Conservation (phyloP, 2,888 invertebrate species). For the Stomorhina lunata region DNA sequence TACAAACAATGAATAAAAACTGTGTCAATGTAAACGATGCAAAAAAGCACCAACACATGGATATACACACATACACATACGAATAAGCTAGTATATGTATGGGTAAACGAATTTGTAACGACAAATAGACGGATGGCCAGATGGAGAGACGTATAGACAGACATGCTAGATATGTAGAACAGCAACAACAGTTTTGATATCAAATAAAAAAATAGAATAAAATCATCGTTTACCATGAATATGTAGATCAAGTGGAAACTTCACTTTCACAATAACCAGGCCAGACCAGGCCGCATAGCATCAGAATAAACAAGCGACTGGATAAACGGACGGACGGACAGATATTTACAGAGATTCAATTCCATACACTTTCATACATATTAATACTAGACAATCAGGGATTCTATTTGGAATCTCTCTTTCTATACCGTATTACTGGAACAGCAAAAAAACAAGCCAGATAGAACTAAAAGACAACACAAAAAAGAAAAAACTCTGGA, state of each 20-base stretch:
- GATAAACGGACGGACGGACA: constrained; percentile 31
- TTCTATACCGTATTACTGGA: constrained; percentile 7
- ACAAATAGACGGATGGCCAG: constrained; percentile 22
- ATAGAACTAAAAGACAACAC: constrained; percentile 23
- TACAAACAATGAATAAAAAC: constrained; percentile 43
- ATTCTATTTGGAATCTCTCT: constrained; percentile 43
- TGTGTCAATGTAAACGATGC: constrained; percentile 63
- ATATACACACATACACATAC: neutral
- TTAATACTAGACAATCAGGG: constrained; percentile 26
- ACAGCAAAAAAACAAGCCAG: constrained; percentile 2
- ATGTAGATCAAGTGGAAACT: constrained; percentile 64
- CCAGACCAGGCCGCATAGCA: constrained; percentile 50
- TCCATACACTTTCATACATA: too few species aligned
- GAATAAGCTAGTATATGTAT: constrained; percentile 1
- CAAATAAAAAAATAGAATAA: constrained; percentile 23
- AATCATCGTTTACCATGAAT: constrained; percentile 41
- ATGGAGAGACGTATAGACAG: constrained; percentile 15
- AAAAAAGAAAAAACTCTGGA: constrained; percentile 5
- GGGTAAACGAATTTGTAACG: constrained; percentile 21
- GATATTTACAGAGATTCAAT: neutral
- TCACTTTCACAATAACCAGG: constrained; percentile 62
- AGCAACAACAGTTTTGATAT: constrained; percentile 16
- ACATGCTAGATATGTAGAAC: constrained; percentile 12
- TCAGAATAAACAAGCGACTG: constrained; percentile 40
- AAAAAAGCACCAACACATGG: constrained; percentile 12